phyloP scores from a whole-genome alignment of 1,140 invertebrate species.

The Nixonia krombeini region DNA sequence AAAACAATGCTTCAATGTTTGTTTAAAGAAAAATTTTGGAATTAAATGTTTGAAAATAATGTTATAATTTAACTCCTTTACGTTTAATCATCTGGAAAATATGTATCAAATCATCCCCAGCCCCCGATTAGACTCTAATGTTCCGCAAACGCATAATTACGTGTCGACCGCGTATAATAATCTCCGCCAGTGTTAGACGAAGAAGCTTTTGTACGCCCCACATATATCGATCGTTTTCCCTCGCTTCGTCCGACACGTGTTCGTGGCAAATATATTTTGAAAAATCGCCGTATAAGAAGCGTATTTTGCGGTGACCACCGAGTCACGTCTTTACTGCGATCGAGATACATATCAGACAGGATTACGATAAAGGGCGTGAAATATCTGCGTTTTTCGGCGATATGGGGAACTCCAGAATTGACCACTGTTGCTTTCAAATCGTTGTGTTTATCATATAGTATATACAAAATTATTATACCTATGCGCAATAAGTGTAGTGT shows the following conservation, averaged over 20 bases:
- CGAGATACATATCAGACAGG: no score
- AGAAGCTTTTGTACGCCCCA: conserved; percentile 60
- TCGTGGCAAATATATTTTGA: conserved; percentile 33
- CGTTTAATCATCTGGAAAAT: conserved; percentile 12
- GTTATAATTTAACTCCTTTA: no score
- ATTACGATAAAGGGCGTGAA: no score
- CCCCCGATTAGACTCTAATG: conserved; percentile 38
- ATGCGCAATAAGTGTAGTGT: conserved; percentile 31
- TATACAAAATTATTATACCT: conserved; percentile 53
- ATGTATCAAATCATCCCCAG: conserved; percentile 26
- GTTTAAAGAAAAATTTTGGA: no score
- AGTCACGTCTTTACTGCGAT: no score
- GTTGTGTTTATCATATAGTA: conserved; percentile 71
- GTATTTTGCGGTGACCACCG: no score
- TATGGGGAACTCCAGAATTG: conserved; percentile 8
- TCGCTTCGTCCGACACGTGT: conserved; percentile 47
- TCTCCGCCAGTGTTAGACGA: conserved; percentile 42
- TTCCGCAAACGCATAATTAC: conserved; percentile 26
- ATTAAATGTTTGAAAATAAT: no score
- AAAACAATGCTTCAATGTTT: neutral
- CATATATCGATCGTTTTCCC: conserved; percentile 53
- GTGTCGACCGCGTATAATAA: conserved; percentile 44
- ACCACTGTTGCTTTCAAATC: conserved; percentile 36
- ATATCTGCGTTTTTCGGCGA: neutral
- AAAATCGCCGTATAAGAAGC: no score